These are phyloP conservation scores for Teleogryllus occipitalis DNA, from an alignment of 1,140 invertebrate genomes.

Conservation along the genomic window DNA sequence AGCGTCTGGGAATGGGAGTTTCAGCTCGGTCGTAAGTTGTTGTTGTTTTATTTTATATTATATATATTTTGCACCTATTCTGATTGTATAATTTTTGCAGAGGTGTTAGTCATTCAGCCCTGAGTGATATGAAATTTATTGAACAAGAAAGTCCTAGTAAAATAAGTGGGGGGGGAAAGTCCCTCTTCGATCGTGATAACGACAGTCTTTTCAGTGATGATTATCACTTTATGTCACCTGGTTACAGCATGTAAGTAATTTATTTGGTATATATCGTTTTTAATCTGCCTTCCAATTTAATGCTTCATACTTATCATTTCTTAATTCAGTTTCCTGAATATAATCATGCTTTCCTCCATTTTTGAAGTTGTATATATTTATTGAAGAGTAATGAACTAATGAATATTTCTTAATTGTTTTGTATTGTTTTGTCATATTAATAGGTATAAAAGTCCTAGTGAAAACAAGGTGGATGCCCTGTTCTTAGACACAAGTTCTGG, in stretches of 20 bases:
- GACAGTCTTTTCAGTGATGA: slow-evolving; percentile 41
- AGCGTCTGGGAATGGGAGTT: slow-evolving; percentile 90
- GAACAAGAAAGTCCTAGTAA: slow-evolving; percentile 61
- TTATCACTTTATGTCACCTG: slow-evolving; percentile 26
- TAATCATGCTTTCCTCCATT: too few relatives aligned
- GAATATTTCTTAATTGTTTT: neutral
- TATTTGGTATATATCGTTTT: neutral
- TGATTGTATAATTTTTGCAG: slow-evolving; percentile 38
- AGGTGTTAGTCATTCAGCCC: slow-evolving; percentile 83
- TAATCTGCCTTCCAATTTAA: too few relatives aligned
- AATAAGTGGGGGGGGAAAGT: slow-evolving; percentile 22
- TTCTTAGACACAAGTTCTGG: slow-evolving; percentile 21
- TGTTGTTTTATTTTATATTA: neutral
- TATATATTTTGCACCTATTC: neutral
- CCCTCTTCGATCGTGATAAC: slow-evolving; percentile 29
- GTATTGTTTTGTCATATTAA: neutral
- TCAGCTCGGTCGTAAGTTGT: slow-evolving; percentile 47
- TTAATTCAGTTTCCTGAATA: too few relatives aligned
- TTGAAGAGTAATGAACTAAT: neutral
- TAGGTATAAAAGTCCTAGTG: slow-evolving; percentile 21
- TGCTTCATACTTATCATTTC: too few relatives aligned
- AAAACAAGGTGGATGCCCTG: slow-evolving; percentile 16
- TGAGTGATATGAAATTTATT: slow-evolving; percentile 87
- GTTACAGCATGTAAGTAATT: slow-evolving; percentile 22
- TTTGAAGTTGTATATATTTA: neutral